phyloP scores from a whole-genome alignment of 2,797 vertebrate species.

The Enteromius radiatus region DNA sequence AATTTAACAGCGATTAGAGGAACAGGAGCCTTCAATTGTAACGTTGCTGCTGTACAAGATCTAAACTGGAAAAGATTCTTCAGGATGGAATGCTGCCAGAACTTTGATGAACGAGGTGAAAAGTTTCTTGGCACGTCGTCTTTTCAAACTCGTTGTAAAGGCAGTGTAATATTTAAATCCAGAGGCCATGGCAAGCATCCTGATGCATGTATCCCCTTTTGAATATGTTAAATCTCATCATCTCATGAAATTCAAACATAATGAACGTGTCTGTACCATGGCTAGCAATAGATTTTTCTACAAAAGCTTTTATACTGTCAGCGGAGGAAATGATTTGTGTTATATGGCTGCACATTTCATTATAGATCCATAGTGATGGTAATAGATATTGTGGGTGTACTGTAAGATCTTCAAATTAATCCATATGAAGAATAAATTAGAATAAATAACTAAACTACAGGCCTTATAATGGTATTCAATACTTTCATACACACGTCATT shows the following conservation, averaged over 20 bases:
- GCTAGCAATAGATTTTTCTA: slow-evolving; percentile 11
- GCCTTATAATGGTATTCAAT: background rate
- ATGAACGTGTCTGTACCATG: slow-evolving; percentile 5
- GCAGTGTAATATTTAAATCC: background rate
- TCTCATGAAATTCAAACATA: background rate
- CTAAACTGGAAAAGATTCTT: background rate
- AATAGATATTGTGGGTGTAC: background rate
- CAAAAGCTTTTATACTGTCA: background rate
- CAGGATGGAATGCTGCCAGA: slow-evolving; percentile 4
- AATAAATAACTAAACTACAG: background rate
- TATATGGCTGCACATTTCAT: slow-evolving; percentile 5
- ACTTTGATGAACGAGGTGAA: slow-evolving; percentile 33
- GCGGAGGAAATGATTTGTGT: background rate
- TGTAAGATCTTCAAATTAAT: slow-evolving; percentile 8
- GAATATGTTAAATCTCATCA: background rate
- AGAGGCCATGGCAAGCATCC: background rate
- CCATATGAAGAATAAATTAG: background rate
- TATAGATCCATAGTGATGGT: slow-evolving; percentile 2
- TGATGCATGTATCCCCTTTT: background rate
- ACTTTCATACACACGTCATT: background rate
- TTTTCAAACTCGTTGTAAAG: background rate
- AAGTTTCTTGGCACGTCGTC: background rate
- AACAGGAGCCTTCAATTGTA: background rate
- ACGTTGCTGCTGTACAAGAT: background rate
- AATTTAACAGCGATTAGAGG: background rate